Evolutionary conservation across 2,888 invertebrate genomes (phyloP).

Genomic region (Torymus texanus): DNA sequence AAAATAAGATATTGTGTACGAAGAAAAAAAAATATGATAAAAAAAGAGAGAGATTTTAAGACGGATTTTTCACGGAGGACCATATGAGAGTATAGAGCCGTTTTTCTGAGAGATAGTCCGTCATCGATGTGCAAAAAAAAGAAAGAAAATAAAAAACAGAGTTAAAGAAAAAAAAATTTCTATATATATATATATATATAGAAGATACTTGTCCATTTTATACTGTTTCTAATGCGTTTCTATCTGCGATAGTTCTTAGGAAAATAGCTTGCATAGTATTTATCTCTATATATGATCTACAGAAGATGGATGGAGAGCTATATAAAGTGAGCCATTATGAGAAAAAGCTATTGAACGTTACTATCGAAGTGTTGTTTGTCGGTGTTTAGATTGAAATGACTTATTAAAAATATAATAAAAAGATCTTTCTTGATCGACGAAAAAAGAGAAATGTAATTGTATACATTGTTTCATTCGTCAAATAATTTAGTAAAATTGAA

Average conservation of each 20-base stretch:
- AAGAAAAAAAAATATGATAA: constrained; percentile 28
- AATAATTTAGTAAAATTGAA: not conserved
- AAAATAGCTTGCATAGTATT: constrained; percentile 71
- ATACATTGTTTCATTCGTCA: too few relatives aligned
- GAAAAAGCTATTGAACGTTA: constrained; percentile 35
- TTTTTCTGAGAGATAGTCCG: constrained; percentile 22
- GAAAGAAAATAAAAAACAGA: constrained; percentile 37
- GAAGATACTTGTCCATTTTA: constrained; percentile 70
- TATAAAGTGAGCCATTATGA: constrained; percentile 5
- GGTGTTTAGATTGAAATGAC: too few relatives aligned
- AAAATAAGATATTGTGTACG: constrained; percentile 24
- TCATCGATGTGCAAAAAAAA: constrained; percentile 35
- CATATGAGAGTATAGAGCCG: constrained; percentile 34
- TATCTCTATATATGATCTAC: constrained; percentile 65
- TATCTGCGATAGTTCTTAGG: constrained; percentile 70
- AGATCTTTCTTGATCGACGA: too few relatives aligned
- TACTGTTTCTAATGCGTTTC: constrained; percentile 74
- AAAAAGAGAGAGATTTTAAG: constrained; percentile 23
- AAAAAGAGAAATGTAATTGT: too few relatives aligned
- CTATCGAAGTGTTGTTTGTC: not conserved
- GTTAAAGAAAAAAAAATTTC: too few relatives aligned
- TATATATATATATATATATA: not conserved
- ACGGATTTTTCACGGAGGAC: constrained; percentile 47
- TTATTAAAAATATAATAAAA: too few relatives aligned
- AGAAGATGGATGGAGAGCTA: constrained; percentile 27